A percentile compares a stretch with the other conserved stretches of the same genome.
phyloP scores from a whole-genome alignment of 2,888 invertebrate genomes.

The Drosophila subsilvestris region DNA sequence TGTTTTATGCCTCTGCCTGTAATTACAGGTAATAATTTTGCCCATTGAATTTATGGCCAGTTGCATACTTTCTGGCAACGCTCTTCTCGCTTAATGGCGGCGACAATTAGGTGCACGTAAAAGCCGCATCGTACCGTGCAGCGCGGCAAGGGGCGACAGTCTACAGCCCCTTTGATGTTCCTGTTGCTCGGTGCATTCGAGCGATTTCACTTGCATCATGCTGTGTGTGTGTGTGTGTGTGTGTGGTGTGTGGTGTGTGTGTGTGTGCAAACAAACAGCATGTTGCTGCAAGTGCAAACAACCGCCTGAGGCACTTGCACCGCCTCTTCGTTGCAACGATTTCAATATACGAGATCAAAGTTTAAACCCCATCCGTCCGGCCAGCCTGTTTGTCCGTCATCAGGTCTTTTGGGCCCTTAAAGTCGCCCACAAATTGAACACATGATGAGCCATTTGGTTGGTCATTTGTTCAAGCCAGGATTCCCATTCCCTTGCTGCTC shows the following conservation, averaged over 20 bases:
- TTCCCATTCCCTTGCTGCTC: constrained; percentile 8
- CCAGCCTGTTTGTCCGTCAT: not conserved
- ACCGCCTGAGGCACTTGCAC: constrained; percentile 15
- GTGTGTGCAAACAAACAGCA: constrained; percentile 34
- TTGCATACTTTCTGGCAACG: constrained; percentile 57
- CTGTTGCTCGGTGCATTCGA: not conserved
- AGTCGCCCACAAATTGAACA: constrained; percentile 46
- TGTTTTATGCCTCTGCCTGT: constrained; percentile 57
- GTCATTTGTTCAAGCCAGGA: constrained; percentile 10
- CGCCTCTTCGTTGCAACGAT: constrained; percentile 48
- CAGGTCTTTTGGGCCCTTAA: constrained; percentile 21
- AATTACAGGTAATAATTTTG: constrained; percentile 72
- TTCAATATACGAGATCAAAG: constrained; percentile 26
- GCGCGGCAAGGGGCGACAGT: not conserved
- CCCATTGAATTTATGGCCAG: constrained; percentile 51
- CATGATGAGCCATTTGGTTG: constrained; percentile 30
- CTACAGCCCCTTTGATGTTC: constrained; percentile 16
- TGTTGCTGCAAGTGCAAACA: constrained; percentile 36
- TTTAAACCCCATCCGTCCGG: constrained; percentile 14
- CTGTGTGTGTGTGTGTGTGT: constrained; percentile 4
- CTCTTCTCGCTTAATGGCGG: constrained; percentile 28
- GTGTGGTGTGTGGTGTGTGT: too few species aligned
- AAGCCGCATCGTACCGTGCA: constrained; percentile 6
- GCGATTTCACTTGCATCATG: constrained; percentile 32
- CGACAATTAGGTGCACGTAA: constrained; percentile 47